Evolutionary conservation across 2,797 vertebrate genomes (phyloP), one percentile per base, ranked within the genome.

Genomic region (Melanitta fusca): DNA sequence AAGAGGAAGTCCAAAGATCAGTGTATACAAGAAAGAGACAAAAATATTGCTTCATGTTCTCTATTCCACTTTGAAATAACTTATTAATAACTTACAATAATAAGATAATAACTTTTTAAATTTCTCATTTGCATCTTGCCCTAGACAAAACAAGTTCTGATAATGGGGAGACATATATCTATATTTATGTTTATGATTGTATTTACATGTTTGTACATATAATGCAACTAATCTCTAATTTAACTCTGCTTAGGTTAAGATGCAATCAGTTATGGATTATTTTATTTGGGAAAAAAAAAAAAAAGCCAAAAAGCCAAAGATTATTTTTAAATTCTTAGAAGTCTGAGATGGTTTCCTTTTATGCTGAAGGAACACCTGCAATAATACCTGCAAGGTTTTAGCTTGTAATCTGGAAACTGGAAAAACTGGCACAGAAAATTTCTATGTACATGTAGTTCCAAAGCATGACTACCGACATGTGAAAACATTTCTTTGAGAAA

Each of bases 261-360:
- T 51, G 15, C 6, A 60, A 49, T 41, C 2, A 3, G 6, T 30
- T 15, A 25, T 3, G 1, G 6, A 54, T 41, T 54, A 2, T 61
- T 72, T 17, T 21, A 39, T 22, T 28, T 2, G 13, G 47, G 22
- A 24, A 49, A 49, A 9, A 70, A 39, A 43, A 38, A 38, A 49
- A 13, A 13, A 20, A n/a, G 7, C 47, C 47, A 12, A 13, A 12
- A 19, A 24, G 2, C 2, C 3, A 25, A 51, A 78, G 1, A n/a
- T 39, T 58, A 66, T 1, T 4, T 53, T 82, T 45, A 49, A 53
- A 66, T 66, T 60, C 6, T 77, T 28, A 49, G 32, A 77, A 36
- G 4, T 34, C 66, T 84, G 13, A 24, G 4, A 21, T 30, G 2
- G 2, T 22, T 43, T 66, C n/a, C 51, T 6, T 28, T 91, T 54